Base-by-base conservation (phyloP, 1,140 invertebrate genomes). In the Zaprionus ghesquierei region DNA sequence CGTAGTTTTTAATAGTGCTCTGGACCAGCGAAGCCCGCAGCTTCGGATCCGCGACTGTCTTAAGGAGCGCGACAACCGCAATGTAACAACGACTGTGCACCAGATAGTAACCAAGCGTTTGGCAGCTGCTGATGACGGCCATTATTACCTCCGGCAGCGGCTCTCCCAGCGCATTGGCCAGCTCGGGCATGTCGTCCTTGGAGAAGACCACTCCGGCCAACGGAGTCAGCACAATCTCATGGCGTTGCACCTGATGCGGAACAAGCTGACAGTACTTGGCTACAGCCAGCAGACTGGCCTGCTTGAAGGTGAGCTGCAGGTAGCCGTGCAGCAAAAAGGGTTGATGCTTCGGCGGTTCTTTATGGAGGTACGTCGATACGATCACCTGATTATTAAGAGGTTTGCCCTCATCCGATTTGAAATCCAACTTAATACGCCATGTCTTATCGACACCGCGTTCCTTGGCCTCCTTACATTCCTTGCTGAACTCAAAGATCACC, bases 241-340 rank as follows among this genome's bases (percentile, higher is more conserved):
- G 33, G 6, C 81, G 77, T 29, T 54, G 0, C 8, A 86, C 75
- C 10, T 70, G 60, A 25, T 85, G 58, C 1, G 77, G 71, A 33
- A 86, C 64, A 29, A 86, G 12, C 13, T 86, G 81, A 20, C 81
- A 86, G 20, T 81, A 86, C 46, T 86, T 86, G 10, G 44, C 55
- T 35, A 86, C 81, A 0, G 81, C 81, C 53, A 86, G 55, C 0
- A 86, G 77, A 6, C 81, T 86, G 38, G 81, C 81, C 58, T 86
- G 81, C 38, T 86, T 86, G 25, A 86, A 86, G 20, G 81, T 81
- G 13, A 86, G 31, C 25, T 64, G 20, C 23, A 86, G 49, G 3
- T 35, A 22, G 4, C 68, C 69, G 18, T 77, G 23, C 5, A 58
- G 12, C 5, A 86, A 2, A 0, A 58, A 27, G 8, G 81, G 81